Conservation (phyloP, 2,113 vertebrate genomes). For the Turnix velox region DNA sequence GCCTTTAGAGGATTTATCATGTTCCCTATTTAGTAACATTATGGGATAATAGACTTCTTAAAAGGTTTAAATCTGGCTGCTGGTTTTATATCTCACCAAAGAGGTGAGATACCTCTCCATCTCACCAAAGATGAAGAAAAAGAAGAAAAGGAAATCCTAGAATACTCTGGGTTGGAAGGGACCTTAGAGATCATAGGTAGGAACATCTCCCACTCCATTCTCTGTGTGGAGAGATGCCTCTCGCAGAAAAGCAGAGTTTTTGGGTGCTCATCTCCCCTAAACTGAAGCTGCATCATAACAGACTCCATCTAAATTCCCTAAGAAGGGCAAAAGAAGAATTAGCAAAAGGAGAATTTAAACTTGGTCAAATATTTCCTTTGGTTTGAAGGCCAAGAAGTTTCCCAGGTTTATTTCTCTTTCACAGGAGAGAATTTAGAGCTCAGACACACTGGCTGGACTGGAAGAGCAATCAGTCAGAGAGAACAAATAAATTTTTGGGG, state of each 20-base stretch:
- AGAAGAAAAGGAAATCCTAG: neutral
- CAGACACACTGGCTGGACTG: conserved; percentile 45
- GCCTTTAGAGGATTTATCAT: neutral
- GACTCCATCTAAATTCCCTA: neutral
- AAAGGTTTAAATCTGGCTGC: neutral
- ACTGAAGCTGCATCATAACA: conserved; percentile 12
- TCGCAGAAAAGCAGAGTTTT: neutral
- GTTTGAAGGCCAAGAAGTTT: conserved; percentile 44
- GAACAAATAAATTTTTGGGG: conserved; percentile 68
- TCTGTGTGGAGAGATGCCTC: neutral
- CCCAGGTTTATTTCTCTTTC: conserved; percentile 62
- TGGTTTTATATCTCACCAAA: neutral
- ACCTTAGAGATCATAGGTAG: no score
- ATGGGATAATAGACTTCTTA: neutral
- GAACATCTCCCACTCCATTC: no score
- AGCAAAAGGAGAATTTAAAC: conserved; percentile 56
- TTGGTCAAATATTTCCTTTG: conserved; percentile 39
- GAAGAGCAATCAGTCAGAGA: conserved; percentile 71
- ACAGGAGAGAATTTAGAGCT: conserved; percentile 52
- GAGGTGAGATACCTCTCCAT: no score
- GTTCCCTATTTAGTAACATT: neutral
- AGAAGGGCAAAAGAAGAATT: neutral
- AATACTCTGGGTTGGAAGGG: no score
- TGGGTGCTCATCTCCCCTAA: neutral
- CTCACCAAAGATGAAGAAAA: neutral